Base-by-base conservation (phyloP, 2,888 invertebrate genomes). In the Mesorhabditis sp. region DNA sequence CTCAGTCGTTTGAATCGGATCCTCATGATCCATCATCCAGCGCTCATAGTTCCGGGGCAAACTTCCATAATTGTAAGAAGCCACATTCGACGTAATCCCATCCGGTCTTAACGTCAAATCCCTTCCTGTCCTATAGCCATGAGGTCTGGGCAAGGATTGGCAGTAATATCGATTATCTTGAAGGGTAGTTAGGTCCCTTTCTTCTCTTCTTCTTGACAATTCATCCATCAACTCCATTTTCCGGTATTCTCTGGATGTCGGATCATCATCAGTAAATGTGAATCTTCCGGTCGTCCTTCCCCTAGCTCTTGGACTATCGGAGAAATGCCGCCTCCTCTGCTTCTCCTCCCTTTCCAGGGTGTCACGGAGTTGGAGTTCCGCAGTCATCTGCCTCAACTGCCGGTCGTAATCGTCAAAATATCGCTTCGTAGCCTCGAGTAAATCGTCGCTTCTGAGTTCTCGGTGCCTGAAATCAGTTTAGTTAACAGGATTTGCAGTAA, bases 201-300 rank as follows among this genome's bases (percentile, higher is more conserved):
- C 89, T 77, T 88, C 88, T 64, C 89, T 87, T n/a, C 90, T 86
- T 67, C 89, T 86, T 10, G 90, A 89, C 72, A 91, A 90, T 83
- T 90, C 90, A 63, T 89, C 89, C 77, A 80, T 71, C 66, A 90
- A 88, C 76, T 89, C 87, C 61, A 88, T 87, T 82, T 89, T 89
- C 81, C 90, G 89, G 79, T 89, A 88, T 77, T 90, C 90, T 62
- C 90, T 85, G 41, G 87, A 87, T 74, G 88, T 80, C 65, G 87
- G 85, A 74, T 90, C 90, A 70, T 89, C 89, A 66, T 89, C 88
- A 62, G 79, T 75, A 61, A 74, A 73, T 43, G 68, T 71, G 67
- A 87, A 87, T 67, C 87, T 87, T 2, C 28, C 28, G 42, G 43
- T 43, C n/a, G 58, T 50, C 58, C 67, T 45, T 5, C 64, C 65